A percentile compares a stretch with the other conserved stretches of the same genome.
Conservation (phyloP, 1,140 invertebrate genomes). For the Lanistes nyassanus region DNA sequence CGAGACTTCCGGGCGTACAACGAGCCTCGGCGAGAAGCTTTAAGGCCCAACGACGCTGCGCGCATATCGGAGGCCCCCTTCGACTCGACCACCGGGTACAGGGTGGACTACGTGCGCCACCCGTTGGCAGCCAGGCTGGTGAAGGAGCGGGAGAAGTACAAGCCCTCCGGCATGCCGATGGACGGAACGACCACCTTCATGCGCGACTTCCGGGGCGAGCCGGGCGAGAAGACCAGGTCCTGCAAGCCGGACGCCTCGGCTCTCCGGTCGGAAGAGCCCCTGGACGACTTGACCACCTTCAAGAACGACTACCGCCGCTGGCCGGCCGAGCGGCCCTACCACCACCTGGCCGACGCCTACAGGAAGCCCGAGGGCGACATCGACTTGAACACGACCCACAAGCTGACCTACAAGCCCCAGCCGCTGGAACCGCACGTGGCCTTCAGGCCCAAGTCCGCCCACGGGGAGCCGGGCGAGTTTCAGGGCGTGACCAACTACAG, state of each 20-base stretch:
- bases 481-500: constrained; percentile 64
- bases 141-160: constrained; percentile 53
- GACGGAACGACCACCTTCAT: constrained; percentile 64
- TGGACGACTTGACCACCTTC: constrained; percentile 63
- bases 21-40: constrained; percentile 46
- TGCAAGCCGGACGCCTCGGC: constrained; percentile 57
- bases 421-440: constrained; percentile 45
- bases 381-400: constrained; percentile 64
- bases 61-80: constrained; percentile 62
- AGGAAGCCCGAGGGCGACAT: constrained; percentile 65
- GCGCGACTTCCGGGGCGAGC: constrained; percentile 60
- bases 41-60: constrained; percentile 57
- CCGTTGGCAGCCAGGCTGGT: constrained; percentile 48
- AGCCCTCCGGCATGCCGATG: constrained; percentile 49
- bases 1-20: constrained; percentile 60
- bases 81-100: constrained; percentile 62
- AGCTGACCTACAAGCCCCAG: constrained; percentile 51
- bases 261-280: constrained; percentile 55
- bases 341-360: constrained; percentile 54
- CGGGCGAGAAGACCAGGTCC: constrained; percentile 44
- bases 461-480: constrained; percentile 53
- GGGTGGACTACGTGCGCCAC: constrained; percentile 62
- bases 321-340: constrained; percentile 56
- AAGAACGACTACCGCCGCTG: constrained; percentile 64
- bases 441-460: constrained; percentile 46